Percentiles rank a stretch among this genome's conserved stretches.
phyloP scores from a whole-genome alignment of 2,113 vertebrate genomes.

The Myotis yumanensis region DNA sequence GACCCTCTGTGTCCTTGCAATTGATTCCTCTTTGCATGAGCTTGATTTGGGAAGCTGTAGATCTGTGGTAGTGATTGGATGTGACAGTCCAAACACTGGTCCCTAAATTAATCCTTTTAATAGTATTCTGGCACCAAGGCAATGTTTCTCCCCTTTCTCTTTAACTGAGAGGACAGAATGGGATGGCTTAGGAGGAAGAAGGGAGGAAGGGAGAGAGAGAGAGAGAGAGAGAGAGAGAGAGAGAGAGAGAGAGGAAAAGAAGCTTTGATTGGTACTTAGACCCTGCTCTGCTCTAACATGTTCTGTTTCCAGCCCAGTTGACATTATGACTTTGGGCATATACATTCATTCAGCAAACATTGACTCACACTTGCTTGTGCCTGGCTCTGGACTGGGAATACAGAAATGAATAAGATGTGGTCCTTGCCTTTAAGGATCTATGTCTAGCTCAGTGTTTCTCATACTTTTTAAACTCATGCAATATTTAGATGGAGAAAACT shows the following conservation, averaged over 20 bases:
- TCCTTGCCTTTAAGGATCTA: slow-evolving; percentile 4
- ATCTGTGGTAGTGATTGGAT: slow-evolving; percentile 81
- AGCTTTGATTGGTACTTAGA: slow-evolving; percentile 40
- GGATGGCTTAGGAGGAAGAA: slow-evolving; percentile 7
- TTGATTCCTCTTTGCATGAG: slow-evolving; percentile 81
- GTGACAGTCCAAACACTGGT: slow-evolving; percentile 80
- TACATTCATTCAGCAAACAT: slow-evolving; percentile 33
- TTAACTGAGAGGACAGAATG: neutral
- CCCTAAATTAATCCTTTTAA: slow-evolving; percentile 82
- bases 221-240: neutral
- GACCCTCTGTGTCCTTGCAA: slow-evolving; percentile 79
- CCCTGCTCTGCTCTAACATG: slow-evolving; percentile 19
- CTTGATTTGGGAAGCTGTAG: slow-evolving; percentile 81
- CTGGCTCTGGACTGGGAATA: slow-evolving; percentile 39
- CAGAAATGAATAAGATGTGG: slow-evolving; percentile 52
- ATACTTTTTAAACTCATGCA: slow-evolving; percentile 42
- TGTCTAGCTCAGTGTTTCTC: slow-evolving; percentile 30
- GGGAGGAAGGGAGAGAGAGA: neutral
- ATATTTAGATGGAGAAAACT: slow-evolving; percentile 17
- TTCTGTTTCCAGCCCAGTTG: slow-evolving; percentile 56
- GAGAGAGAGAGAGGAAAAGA: neutral
- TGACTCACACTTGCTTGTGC: slow-evolving; percentile 21
- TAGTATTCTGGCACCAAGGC: slow-evolving; percentile 70
- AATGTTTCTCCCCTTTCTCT: neutral
- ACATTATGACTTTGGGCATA: slow-evolving; percentile 5